These are phyloP conservation scores for Cotesia glomerata DNA, from an alignment of 1,140 invertebrate species.

Conservation along the genomic window DNA sequence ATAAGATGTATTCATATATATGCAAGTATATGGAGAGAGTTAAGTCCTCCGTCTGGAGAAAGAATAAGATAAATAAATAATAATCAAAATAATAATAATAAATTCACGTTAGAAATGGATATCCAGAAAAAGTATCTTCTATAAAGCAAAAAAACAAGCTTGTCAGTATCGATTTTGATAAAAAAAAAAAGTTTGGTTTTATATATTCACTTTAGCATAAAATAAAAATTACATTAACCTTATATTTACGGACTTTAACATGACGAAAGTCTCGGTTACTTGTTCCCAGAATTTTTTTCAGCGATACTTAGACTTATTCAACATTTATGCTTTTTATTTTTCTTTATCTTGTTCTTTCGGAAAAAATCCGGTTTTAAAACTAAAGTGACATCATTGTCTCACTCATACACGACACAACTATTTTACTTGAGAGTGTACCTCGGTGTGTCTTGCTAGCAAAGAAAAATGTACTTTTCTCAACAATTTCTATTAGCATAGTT, in stretches of 20 bases:
- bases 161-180: background rate
- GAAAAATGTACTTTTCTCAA: conserved; percentile 52
- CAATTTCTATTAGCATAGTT: conserved; percentile 62
- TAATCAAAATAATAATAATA: background rate
- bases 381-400: conserved; percentile 7
- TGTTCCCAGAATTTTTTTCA: too few relatives aligned
- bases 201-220: background rate
- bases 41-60: background rate
- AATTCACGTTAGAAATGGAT: background rate
- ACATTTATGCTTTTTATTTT: background rate
- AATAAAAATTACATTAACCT: too few relatives aligned
- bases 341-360: background rate
- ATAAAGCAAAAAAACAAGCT: background rate
- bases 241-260: too few relatives aligned
- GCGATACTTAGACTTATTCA: background rate
- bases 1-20: background rate
- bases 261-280: too few relatives aligned
- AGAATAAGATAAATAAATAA: conserved; percentile 1
- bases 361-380: background rate
- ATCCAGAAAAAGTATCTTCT: background rate
- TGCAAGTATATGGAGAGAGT: background rate
- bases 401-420: background rate
- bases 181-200: background rate
- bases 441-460: conserved; percentile 5
- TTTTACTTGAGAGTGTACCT: background rate